Conservation (phyloP, 2,888 invertebrate species). For the Fragum fragum region DNA sequence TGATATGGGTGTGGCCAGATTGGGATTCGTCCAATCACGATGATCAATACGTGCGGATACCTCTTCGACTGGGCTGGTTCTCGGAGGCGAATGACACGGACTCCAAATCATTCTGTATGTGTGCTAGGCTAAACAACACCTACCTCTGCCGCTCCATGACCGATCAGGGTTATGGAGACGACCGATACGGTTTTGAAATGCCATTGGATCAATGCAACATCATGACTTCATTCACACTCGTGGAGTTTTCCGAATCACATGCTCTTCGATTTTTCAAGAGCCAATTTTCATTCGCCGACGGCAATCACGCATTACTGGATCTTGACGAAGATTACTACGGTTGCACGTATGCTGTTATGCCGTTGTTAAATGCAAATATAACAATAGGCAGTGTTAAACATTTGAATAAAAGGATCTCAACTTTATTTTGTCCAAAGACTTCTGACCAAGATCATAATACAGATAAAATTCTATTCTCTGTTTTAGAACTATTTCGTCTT, state of each 20-base stretch:
- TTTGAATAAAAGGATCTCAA: conserved; percentile 64
- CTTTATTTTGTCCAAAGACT: conserved; percentile 74
- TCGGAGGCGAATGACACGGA: conserved; percentile 5
- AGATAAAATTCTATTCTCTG: conserved; percentile 62
- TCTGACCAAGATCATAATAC: conserved; percentile 68
- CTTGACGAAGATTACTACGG: conserved; percentile 82
- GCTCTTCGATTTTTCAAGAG: conserved; percentile 62
- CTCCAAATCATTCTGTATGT: conserved; percentile 68
- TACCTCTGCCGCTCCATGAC: conserved; percentile 16
- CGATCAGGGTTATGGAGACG: conserved; percentile 1
- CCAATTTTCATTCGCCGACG: conserved; percentile 46
- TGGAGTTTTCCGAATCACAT: conserved; percentile 69
- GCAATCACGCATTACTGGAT: conserved; percentile 75
- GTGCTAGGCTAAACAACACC: conserved; percentile 35
- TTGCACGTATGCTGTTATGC: conserved; percentile 74
- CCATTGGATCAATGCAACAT: conserved; percentile 61
- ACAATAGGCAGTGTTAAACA: conserved; percentile 49
- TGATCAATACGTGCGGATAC: conserved; percentile 40
- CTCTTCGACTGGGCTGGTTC: conserved; percentile 66
- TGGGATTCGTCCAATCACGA: conserved; percentile 76
- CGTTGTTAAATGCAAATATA: conserved; percentile 68
- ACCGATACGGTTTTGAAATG: conserved; percentile 55
- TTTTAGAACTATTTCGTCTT: conserved; percentile 39
- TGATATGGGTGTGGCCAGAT: conserved; percentile 81
- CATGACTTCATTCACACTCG: conserved; percentile 61